Conservation (phyloP, 1,140 invertebrate genomes). For the Eueides isabella region DNA sequence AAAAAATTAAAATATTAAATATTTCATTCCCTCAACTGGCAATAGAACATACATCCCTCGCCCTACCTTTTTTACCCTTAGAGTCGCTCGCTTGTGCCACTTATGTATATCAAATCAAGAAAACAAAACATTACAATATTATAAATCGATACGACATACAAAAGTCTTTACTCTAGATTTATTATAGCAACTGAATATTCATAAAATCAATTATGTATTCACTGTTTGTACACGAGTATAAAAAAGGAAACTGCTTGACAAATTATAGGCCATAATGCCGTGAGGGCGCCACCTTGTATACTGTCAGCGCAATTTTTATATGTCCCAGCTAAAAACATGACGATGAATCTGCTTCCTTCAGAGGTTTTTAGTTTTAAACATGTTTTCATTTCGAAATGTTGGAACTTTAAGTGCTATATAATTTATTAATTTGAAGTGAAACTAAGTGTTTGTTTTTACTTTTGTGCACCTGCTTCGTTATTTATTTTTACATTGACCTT, state of each 20-base stretch:
- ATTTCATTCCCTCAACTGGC: too few relatives aligned
- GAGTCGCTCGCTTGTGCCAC: too few relatives aligned
- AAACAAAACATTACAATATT: neutral
- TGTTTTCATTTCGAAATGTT: neutral
- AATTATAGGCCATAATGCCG: slow-evolving; percentile 53
- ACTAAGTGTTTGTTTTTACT: neutral
- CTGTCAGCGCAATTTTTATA: slow-evolving; percentile 62
- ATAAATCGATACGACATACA: slow-evolving; percentile 11
- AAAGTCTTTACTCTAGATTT: slow-evolving; percentile 12
- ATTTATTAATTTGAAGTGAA: neutral
- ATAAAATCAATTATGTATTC: slow-evolving; percentile 41
- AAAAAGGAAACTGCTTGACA: slow-evolving; percentile 50
- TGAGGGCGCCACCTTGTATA: slow-evolving; percentile 53
- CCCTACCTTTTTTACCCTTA: too few relatives aligned
- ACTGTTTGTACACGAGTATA: slow-evolving; percentile 39
- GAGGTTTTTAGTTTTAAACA: slow-evolving; percentile 18
- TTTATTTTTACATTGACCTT: neutral
- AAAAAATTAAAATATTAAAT: too few relatives aligned
- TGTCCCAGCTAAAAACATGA: slow-evolving; percentile 42
- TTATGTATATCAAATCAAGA: too few relatives aligned
- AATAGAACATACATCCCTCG: too few relatives aligned
- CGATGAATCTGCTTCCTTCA: slow-evolving; percentile 44
- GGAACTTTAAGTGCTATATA: neutral
- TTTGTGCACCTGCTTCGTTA: neutral
- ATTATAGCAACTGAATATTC: slow-evolving; percentile 34